A percentile compares a stretch with the other conserved stretches of the same genome.
Conservation (phyloP, 2,797 vertebrate genomes). For the Epinephelus awoara region DNA sequence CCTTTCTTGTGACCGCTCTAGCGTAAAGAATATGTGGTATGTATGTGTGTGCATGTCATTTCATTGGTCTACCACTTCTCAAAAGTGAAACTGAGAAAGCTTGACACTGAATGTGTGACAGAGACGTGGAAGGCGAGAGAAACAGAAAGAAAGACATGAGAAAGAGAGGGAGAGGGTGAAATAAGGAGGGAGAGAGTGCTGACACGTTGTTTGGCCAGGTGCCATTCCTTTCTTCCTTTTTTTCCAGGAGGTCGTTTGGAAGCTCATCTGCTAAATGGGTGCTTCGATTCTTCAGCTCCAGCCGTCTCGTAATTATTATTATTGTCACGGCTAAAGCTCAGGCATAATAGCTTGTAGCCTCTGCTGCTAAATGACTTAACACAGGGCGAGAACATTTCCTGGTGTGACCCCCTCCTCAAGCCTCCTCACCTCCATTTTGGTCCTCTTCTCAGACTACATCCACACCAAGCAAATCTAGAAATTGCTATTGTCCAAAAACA, state of each 20-base stretch:
- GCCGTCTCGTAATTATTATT: conserved; percentile 77
- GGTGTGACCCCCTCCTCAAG: conserved; percentile 31
- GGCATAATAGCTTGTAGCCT: conserved; percentile 74
- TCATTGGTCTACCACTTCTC: conserved; percentile 45
- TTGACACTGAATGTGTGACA: conserved; percentile 44
- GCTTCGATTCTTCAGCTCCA: conserved; percentile 66
- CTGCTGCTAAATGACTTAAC: conserved; percentile 73
- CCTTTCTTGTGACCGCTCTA: conserved; percentile 14
- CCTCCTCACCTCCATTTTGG: not conserved
- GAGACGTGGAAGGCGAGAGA: conserved; percentile 48
- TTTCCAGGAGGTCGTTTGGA: conserved; percentile 67
- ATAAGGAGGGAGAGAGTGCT: conserved; percentile 34
- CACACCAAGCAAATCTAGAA: not conserved
- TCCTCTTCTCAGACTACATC: not conserved
- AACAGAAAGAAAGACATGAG: conserved; percentile 11
- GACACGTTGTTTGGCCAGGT: conserved; percentile 63
- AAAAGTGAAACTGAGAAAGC: conserved; percentile 49
- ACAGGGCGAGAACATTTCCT: conserved; percentile 69
- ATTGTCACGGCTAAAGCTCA: conserved; percentile 74
- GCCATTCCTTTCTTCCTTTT: conserved; percentile 49
- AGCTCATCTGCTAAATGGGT: conserved; percentile 79
- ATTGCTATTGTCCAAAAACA: not conserved
- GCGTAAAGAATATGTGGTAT: conserved; percentile 23
- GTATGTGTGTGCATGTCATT: conserved; percentile 14
- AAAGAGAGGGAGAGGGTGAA: conserved; percentile 6